A percentile compares a stretch with the other conserved stretches of the same genome.
Evolutionary conservation across 53 echinoderm and acorn worm species (phyloP).

Genomic region (Actinopyga echinites): DNA sequence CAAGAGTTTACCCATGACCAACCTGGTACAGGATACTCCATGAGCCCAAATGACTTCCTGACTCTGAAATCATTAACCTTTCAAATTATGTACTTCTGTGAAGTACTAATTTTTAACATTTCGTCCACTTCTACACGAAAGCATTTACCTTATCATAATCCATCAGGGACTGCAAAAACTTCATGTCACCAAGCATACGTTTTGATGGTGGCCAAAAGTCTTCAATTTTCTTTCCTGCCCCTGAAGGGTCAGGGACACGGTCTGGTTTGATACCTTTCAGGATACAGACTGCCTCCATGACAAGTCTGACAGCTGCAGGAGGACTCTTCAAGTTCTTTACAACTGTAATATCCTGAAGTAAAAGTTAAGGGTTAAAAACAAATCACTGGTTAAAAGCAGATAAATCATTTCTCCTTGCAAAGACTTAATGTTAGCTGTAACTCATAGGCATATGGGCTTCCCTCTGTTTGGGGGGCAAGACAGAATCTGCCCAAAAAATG

Average conservation of each 20-base stretch:
- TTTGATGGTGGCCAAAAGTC: slow-evolving; percentile 97
- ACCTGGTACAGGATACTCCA: no score
- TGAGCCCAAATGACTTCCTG: no score
- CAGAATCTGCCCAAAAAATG: no score
- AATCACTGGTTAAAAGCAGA: background rate
- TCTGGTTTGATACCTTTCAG: slow-evolving; percentile 89
- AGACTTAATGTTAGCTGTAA: no score
- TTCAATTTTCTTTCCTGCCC: slow-evolving; percentile 97
- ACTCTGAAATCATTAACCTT: no score
- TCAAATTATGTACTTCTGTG: no score
- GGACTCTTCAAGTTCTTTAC: slow-evolving; percentile 95
- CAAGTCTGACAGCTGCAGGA: slow-evolving; percentile 86
- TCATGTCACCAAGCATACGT: slow-evolving; percentile 92
- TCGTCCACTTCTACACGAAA: no score
- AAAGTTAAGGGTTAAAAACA: background rate
- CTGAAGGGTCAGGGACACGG: slow-evolving; percentile 89
- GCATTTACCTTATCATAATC: slow-evolving; percentile 90
- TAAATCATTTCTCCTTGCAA: background rate
- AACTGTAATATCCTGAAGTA: slow-evolving; percentile 78
- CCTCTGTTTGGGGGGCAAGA: no score
- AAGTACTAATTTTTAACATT: no score
- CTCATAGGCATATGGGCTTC: no score
- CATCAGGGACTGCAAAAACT: slow-evolving; percentile 87
- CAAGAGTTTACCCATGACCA: background rate
- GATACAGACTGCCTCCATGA: slow-evolving; percentile 95